Evolutionary conservation across 2,113 vertebrate species (phyloP).

Genomic region (Hemiscyllium ocellatum): DNA sequence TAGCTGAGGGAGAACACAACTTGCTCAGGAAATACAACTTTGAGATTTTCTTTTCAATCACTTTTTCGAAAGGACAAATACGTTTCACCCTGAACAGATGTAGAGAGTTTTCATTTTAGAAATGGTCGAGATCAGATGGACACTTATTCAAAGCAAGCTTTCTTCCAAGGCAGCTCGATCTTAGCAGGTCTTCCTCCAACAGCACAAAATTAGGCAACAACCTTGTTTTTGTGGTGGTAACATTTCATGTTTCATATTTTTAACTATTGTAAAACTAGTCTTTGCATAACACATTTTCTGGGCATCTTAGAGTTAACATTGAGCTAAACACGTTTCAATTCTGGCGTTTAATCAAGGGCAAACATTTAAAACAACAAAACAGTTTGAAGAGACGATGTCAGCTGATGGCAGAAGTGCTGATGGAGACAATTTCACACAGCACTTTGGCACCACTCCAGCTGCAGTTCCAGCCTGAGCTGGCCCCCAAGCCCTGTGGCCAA

Average conservation of each 20-base stretch:
- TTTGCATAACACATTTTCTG: not conserved
- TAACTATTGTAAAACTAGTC: not conserved
- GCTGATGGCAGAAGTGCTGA: not conserved
- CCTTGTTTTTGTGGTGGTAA: not conserved
- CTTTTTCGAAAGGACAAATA: too few relatives aligned
- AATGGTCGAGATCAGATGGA: too few relatives aligned
- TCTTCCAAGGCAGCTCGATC: too few relatives aligned
- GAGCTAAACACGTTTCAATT: not conserved
- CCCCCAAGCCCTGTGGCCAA: not conserved
- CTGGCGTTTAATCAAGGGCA: not conserved
- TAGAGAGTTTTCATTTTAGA: too few relatives aligned
- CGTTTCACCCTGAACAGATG: too few relatives aligned
- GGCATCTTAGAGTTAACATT: not conserved
- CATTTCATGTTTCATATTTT: not conserved
- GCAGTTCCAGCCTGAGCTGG: not conserved
- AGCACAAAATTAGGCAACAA: too few relatives aligned
- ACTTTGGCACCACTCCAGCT: not conserved
- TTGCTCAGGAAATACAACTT: too few relatives aligned
- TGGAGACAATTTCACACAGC: not conserved
- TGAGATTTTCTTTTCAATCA: too few relatives aligned
- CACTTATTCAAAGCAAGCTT: too few relatives aligned
- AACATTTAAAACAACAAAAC: not conserved
- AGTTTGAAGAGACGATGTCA: not conserved
- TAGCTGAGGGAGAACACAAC: too few relatives aligned
- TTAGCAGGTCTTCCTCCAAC: too few relatives aligned